Evolutionary conservation across 2,888 invertebrate species (phyloP), one percentile per base, ranked within the genome.

Genomic region (Epiblema foenella): DNA sequence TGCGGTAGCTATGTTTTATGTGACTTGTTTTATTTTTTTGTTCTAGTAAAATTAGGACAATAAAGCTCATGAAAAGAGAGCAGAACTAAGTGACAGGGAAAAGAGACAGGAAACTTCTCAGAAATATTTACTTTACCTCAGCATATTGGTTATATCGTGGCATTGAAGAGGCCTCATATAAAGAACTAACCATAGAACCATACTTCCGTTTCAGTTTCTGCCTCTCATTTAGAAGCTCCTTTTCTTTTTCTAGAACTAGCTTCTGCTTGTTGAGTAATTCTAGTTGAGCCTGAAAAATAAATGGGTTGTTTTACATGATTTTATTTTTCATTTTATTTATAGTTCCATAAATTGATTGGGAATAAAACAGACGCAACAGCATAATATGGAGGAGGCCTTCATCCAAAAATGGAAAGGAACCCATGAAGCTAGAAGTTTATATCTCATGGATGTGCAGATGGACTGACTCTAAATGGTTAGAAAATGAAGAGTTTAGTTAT

Each of bases 221-320:
- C 46, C 20, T 69, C 46, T 75, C 75, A 51, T 33, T 52, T 0
- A 75, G 49, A 15, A 76, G 12, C 37, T 69, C 69, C 42, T 69
- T 73, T 20, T 76, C 69, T 33, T 73, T 68, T 63, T 73, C 62
- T 29, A 76, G 33, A 15, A 76, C 60, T 24, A 69, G 54, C 17
- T 73, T 67, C 46, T 75, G 66, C 54, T 75, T 75, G 11, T 65
- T 62, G 11, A 76, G 54, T n/a, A 76, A 60, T 49, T 72, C 66
- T n/a, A 75, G 56, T 62, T 74, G 73, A 37, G 73, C 51, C 75
- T 75, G 52, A 0, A 60, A 3, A 24, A 24, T 24, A 24, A 24
- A 12, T 15, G 15, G 15, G 15, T 15, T 3, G 42, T 42, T 42
- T 10, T 15, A 42, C 0, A 12, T 39, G 3, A 39, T 24, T 24